Percentiles rank a stretch among this genome's conserved stretches.
phyloP scores from a whole-genome alignment of 2,888 invertebrate genomes.

The Eudemis profundana region DNA sequence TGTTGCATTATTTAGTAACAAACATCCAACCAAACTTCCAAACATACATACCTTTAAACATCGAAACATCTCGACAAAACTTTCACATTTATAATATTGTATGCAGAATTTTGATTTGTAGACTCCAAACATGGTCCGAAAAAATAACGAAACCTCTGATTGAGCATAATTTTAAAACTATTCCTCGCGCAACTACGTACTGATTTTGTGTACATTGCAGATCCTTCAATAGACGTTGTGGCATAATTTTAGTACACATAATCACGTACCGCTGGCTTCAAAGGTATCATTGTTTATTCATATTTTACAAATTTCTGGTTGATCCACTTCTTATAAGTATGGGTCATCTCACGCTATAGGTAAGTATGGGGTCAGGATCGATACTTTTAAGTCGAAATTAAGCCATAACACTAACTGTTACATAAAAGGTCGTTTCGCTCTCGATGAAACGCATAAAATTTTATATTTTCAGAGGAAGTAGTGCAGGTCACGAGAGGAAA shows the following conservation, averaged over 20 bases:
- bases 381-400: constrained; percentile 78
- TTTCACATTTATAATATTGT: too few species aligned
- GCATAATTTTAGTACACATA: constrained; percentile 39
- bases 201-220: too few species aligned
- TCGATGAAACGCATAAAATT: constrained; percentile 77
- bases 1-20: too few species aligned
- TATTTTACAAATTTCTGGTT: constrained; percentile 13
- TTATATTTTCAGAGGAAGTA: constrained; percentile 71
- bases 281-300: constrained; percentile 38
- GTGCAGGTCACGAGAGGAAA: constrained; percentile 46
- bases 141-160: too few species aligned
- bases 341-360: constrained; percentile 38
- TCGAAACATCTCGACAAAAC: too few species aligned
- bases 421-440: constrained; percentile 67
- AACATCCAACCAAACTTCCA: too few species aligned
- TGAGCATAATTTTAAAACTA: too few species aligned
- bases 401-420: constrained; percentile 81
- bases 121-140: too few species aligned
- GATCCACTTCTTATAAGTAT: constrained; percentile 44
- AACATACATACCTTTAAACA: too few species aligned
- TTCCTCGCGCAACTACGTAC: too few species aligned
- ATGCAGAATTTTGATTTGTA: too few species aligned
- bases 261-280: constrained; percentile 18
- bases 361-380: constrained; percentile 53
- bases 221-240: constrained; percentile 25